phyloP scores from a whole-genome alignment of 2,797 vertebrate species.

The Prionace glauca region DNA sequence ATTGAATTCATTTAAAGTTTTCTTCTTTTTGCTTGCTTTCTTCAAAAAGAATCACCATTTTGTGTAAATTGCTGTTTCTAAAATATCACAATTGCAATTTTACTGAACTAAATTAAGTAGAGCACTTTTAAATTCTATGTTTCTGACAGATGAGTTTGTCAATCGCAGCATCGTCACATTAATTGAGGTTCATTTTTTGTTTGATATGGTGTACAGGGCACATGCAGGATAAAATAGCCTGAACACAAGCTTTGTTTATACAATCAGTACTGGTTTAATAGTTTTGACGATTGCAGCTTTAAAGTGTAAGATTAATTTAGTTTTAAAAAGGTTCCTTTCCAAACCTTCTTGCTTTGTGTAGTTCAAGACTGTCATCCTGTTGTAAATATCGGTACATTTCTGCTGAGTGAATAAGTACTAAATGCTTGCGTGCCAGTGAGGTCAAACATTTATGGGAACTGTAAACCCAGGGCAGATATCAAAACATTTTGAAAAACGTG shows the following conservation, averaged over 20 bases:
- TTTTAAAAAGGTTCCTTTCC: constrained; percentile 28
- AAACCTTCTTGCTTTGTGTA: background rate
- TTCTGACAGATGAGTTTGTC: background rate
- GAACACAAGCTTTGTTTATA: background rate
- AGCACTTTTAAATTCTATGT: background rate
- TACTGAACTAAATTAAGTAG: background rate
- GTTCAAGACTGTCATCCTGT: background rate
- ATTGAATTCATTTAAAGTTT: background rate
- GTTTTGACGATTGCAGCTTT: background rate
- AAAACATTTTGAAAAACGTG: background rate
- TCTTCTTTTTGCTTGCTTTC: background rate
- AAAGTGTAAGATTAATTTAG: constrained; percentile 30
- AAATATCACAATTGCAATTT: background rate
- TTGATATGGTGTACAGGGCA: background rate
- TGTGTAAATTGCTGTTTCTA: background rate
- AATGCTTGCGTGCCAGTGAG: background rate
- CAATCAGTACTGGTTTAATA: background rate
- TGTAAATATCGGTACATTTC: constrained; percentile 25
- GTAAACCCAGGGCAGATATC: constrained; percentile 25
- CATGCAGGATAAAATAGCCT: background rate
- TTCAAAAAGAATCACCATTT: background rate
- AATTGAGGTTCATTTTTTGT: background rate
- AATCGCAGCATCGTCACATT: background rate
- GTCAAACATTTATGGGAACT: background rate
- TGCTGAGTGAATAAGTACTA: background rate